Base-by-base conservation (phyloP, 2,888 invertebrate genomes). In the Lasioglossum leucozonium region DNA sequence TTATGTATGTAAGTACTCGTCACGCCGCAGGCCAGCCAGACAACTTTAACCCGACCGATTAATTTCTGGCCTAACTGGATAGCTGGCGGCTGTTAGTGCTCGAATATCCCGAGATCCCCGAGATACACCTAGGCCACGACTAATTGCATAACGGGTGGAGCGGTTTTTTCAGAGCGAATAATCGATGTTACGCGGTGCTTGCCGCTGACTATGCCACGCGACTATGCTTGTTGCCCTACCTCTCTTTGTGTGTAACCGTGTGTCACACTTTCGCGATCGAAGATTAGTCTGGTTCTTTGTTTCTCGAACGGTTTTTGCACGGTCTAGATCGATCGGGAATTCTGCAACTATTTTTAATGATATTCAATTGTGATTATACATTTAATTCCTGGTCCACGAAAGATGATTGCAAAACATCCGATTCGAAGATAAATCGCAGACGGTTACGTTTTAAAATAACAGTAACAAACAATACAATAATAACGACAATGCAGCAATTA, bases 141-240 rank as follows among this genome's bases (percentile, higher is more conserved):
- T 85, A 85, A 85, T 85, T 84, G 85, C 79, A 79, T 85, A 85
- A 85, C 85, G 85, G 85, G 47, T 42, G 55, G 42, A 44, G 51
- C 34, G 72, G 58, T 83, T 82, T 76, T 72, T 72, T 47, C 11
- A 72, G 26, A 11, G 4, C 44, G 40, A 65, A 44, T 67, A 67
- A 76, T 44, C 76, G 55, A 83, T 67, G 37, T 67, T 67, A 67
- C 11, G 77, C 44, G 67, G 8, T 72, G 65, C 10, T 34, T 34
- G 65, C 44, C 26, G 42, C 44, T 44, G 42, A n/a, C 51, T 51
- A 51, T n/a, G 51, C 30, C 72, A 72, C 72, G 72, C 44, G 72
- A 67, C 67, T 22, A 18, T 34, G 65, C 65, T 65, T 22, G 22
- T 51, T 51, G n/a, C 22, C 34, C 65, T 22, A 4, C 16, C 11